Evolutionary conservation across 2,888 invertebrate species (phyloP).

Genomic region (Sipha maydis): DNA sequence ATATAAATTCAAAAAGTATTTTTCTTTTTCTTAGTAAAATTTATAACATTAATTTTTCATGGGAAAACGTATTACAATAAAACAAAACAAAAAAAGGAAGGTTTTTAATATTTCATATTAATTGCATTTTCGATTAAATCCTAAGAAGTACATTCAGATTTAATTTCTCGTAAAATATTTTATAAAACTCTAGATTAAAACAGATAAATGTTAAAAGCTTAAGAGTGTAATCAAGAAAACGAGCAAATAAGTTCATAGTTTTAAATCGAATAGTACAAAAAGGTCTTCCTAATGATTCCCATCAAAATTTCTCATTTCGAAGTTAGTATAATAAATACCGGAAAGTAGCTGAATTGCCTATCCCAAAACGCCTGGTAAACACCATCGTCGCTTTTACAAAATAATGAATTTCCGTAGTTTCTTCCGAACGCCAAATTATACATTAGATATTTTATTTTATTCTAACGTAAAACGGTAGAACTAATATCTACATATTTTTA

Average conservation of each 20-base stretch:
- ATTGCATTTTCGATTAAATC: slow-evolving; percentile 30
- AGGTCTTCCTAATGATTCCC: slow-evolving; percentile 3
- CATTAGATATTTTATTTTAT: neutral
- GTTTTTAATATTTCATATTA: neutral
- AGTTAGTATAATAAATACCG: slow-evolving; percentile 9
- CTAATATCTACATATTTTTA: neutral
- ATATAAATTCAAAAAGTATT: neutral
- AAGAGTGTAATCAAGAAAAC: slow-evolving; percentile 16
- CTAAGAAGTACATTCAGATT: neutral
- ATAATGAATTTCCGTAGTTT: neutral
- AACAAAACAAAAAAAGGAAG: neutral
- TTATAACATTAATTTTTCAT: neutral
- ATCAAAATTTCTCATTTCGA: neutral
- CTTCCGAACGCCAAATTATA: neutral
- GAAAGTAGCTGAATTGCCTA: slow-evolving; percentile 54
- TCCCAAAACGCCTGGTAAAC: slow-evolving; percentile 45
- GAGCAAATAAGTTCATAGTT: slow-evolving; percentile 2
- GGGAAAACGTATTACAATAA: slow-evolving; percentile 13
- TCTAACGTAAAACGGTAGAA: neutral
- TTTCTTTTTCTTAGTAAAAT: neutral
- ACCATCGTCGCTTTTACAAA: neutral
- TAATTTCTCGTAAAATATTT: slow-evolving; percentile 27
- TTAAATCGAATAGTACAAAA: slow-evolving; percentile 33
- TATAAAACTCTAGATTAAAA: slow-evolving; percentile 12
- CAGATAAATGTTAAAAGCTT: slow-evolving; percentile 6